Percentiles rank a stretch among this genome's conserved stretches.
Evolutionary conservation across 2,888 invertebrate species (phyloP).

Genomic region (Taenaris catops): DNA sequence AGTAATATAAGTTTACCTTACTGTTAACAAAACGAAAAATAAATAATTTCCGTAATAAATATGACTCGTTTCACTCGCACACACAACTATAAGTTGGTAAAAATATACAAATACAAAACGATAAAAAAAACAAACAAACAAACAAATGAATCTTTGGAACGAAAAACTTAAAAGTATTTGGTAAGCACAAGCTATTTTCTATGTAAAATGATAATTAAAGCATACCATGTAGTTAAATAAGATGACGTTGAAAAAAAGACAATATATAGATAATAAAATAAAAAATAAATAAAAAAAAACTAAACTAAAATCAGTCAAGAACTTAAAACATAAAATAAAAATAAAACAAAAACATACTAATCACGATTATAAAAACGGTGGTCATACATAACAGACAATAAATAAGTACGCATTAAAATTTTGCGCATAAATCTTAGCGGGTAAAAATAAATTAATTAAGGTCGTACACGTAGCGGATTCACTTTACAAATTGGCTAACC

Average conservation of each 20-base stretch:
- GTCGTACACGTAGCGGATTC: not conserved
- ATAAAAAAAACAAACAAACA: conserved; percentile 35
- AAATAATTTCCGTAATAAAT: conserved; percentile 24
- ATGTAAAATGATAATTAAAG: conserved; percentile 17
- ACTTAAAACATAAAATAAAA: conserved; percentile 34
- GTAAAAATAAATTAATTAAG: conserved; percentile 31
- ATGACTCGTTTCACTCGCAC: conserved; percentile 56
- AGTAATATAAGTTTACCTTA: conserved; percentile 24
- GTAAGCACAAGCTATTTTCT: conserved; percentile 30
- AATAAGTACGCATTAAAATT: conserved; percentile 19
- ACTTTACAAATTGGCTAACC: too few species aligned
- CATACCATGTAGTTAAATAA: conserved; percentile 19
- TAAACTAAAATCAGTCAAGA: conserved; percentile 39
- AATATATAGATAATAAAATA: conserved; percentile 10
- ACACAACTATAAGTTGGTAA: conserved; percentile 31
- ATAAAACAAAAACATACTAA: conserved; percentile 27
- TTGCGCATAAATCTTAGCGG: conserved; percentile 9
- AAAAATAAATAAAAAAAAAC: conserved; percentile 14
- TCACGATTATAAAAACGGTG: conserved; percentile 42
- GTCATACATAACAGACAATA: conserved; percentile 33
- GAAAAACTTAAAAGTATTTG: conserved; percentile 50
- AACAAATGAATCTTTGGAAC: conserved; percentile 64
- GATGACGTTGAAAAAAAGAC: conserved; percentile 22
- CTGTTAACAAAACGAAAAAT: conserved; percentile 38
- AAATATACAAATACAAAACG: conserved; percentile 33